A percentile compares a stretch with the other conserved stretches of the same genome.
Evolutionary conservation across 2,797 vertebrate species (phyloP).

Genomic region (Moxostoma hubbsi): DNA sequence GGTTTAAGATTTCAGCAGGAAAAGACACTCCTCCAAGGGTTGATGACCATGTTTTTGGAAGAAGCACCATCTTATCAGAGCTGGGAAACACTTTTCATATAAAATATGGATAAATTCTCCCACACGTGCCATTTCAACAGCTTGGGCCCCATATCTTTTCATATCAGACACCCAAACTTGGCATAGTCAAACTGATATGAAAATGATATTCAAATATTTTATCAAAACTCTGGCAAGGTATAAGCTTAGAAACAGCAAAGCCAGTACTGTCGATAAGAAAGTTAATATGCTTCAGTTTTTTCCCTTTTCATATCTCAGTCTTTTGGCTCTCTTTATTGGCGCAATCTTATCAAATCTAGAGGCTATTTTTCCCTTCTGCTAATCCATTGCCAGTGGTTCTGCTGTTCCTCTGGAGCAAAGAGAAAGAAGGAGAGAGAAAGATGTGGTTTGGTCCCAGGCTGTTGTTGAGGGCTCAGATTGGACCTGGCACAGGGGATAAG

Average conservation of each 20-base stretch:
- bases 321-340: constrained; percentile 52
- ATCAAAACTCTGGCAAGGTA: background rate
- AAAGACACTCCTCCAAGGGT: background rate
- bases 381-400: constrained; percentile 66
- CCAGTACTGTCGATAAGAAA: constrained; percentile 18
- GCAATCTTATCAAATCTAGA: constrained; percentile 58
- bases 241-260: constrained; percentile 17
- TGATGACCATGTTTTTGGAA: background rate
- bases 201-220: constrained; percentile 31
- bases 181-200: constrained; percentile 22
- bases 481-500: constrained; percentile 82
- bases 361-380: constrained; percentile 59
- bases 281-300: constrained; percentile 28
- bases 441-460: constrained; percentile 63
- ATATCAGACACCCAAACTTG: constrained; percentile 2
- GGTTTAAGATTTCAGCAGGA: too few relatives aligned
- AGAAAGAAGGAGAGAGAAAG: constrained; percentile 61
- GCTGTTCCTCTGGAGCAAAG: constrained; percentile 55
- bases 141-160: background rate
- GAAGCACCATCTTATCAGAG: constrained; percentile 28
- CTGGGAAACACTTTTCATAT: background rate
- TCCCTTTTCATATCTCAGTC: constrained; percentile 31
- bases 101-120: constrained; percentile 2
- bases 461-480: constrained; percentile 80
- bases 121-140: constrained; percentile 17